Base-by-base conservation (phyloP, 1,140 invertebrate genomes). In the Platorchestia sp. region DNA sequence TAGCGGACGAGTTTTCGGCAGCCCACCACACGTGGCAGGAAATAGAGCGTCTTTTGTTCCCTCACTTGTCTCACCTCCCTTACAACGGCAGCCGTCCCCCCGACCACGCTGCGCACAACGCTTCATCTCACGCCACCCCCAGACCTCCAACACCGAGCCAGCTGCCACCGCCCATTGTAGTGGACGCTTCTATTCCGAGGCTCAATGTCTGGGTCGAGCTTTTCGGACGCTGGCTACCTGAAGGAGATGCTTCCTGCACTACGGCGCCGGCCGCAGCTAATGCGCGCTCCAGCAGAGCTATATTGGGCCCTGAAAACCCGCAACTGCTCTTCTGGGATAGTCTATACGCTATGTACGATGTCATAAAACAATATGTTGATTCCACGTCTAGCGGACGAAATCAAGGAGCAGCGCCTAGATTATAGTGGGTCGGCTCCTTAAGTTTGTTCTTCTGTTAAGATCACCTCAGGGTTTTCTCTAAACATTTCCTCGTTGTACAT, bases 291-390 rank as follows among this genome's bases (percentile, higher is more conserved):
- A 42, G 87, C n/a, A 89, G 43, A 14, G 41, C 87, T 89, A 89
- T 89, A 10, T 43, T 89, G 27, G 27, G 87, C 42, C 87, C 87
- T 89, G 87, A 89, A 89, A 89, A 89, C 27, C 36, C 87, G 14
- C 87, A 89, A 41, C 87, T 89, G 22, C 87, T 89, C 87, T 89
- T 89, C 41, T 89, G 87, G 87, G 87, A 89, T 44, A 44, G 43
- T 44, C 16, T 89, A 41, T 89, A 89, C 36, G 87, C 87, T 16
- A 89, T 89, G 41, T 89, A 89, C 43, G 87, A 89, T 44, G 87
- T 89, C 87, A 42, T 89, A 42, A 89, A 89, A 89, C 41, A 44
- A 89, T 89, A 89, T 41, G 41, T 89, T 42, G 87, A 89, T 89
- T 42, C 43, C 5, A 6, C 87, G 16, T 41, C 87, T 89, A 27